Evolutionary conservation across 2,797 vertebrate genomes (phyloP).

Genomic region (Siniperca obscura): DNA sequence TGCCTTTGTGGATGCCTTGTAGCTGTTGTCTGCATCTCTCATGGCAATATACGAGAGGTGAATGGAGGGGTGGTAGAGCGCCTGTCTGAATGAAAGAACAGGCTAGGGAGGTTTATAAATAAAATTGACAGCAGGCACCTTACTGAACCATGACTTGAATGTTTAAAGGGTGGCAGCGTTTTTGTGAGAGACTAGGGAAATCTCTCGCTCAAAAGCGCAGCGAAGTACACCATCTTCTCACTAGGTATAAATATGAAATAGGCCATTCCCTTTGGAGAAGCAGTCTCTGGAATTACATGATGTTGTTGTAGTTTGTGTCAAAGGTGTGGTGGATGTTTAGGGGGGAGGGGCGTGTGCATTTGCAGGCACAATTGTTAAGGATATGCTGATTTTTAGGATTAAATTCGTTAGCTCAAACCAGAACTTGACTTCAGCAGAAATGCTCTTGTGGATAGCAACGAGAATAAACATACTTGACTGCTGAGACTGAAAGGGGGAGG

Average conservation of each 20-base stretch:
- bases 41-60: constrained; percentile 49
- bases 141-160: constrained; percentile 84
- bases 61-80: constrained; percentile 57
- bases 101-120: constrained; percentile 84
- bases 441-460: constrained; percentile 20
- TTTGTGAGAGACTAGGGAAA: constrained; percentile 77
- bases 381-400: constrained; percentile 55
- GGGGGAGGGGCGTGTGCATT: not conserved
- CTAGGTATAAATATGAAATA: constrained; percentile 81
- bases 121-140: constrained; percentile 86
- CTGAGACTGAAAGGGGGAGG: constrained; percentile 19
- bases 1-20: constrained; percentile 74
- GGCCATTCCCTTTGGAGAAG: constrained; percentile 62
- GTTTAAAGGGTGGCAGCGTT: constrained; percentile 78
- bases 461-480: not conserved
- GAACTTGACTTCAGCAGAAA: constrained; percentile 36
- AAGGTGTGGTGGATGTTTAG: constrained; percentile 22
- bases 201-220: constrained; percentile 71
- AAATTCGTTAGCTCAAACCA: constrained; percentile 36
- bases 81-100: constrained; percentile 82
- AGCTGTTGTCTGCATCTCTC: constrained; percentile 73
- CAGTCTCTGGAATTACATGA: constrained; percentile 60
- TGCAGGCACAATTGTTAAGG: constrained; percentile 21
- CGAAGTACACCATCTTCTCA: constrained; percentile 66
- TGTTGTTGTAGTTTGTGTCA: constrained; percentile 60